Evolutionary conservation across 2,113 vertebrate genomes (phyloP).

Genomic region (Lepidothrix coronata): DNA sequence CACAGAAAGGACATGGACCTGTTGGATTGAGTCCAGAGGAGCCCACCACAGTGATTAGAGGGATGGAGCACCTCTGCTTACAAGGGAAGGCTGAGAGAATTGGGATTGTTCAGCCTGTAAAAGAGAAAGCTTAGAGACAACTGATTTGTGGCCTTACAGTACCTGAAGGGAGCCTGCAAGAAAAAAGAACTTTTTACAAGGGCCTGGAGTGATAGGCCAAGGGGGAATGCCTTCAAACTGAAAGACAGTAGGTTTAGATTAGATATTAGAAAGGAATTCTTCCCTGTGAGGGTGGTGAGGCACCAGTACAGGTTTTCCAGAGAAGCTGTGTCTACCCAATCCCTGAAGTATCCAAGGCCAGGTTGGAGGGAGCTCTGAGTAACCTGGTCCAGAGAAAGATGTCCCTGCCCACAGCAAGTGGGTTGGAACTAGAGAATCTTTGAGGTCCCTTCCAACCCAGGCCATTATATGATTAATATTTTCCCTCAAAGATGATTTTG

Average conservation of each 20-base stretch:
- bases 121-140: not conserved
- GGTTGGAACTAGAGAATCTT: no score
- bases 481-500: not conserved
- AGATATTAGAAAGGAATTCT: not conserved
- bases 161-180: not conserved
- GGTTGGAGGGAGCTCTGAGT: not conserved
- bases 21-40: not conserved
- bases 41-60: not conserved
- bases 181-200: not conserved
- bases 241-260: not conserved
- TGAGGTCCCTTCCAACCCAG: no score
- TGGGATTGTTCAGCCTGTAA: not conserved
- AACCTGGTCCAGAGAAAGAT: no score
- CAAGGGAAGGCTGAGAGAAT: not conserved
- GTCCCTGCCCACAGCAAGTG: no score
- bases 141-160: not conserved
- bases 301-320: not conserved
- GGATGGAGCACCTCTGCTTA: not conserved
- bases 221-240: not conserved
- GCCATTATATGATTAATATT: no score
- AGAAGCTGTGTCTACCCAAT: not conserved
- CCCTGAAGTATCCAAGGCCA: not conserved
- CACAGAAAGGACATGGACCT: fast-evolving
- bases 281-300: not conserved
- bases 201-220: not conserved